Evolutionary conservation across 2,888 invertebrate genomes (phyloP).

Genomic region (Morpho deidamia): DNA sequence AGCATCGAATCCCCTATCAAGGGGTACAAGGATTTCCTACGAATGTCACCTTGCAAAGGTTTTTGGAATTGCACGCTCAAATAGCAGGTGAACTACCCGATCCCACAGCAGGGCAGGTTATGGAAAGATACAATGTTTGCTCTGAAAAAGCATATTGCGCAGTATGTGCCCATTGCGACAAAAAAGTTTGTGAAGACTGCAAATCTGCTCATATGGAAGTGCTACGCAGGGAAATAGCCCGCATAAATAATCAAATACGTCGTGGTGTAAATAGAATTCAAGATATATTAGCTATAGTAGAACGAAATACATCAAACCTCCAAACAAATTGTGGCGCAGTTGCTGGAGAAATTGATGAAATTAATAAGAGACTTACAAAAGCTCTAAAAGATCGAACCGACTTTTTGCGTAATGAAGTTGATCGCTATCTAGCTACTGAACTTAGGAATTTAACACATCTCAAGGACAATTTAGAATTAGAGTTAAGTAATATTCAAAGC

Average conservation of each 20-base stretch:
- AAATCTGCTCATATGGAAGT: slow-evolving; percentile 98
- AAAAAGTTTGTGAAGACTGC: slow-evolving; percentile 97
- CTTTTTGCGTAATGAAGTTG: slow-evolving; percentile 91
- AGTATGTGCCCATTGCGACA: slow-evolving; percentile 96
- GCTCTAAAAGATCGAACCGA: slow-evolving; percentile 94
- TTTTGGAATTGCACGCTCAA: slow-evolving; percentile 95
- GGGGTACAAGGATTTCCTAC: slow-evolving; percentile 97
- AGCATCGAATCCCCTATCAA: slow-evolving; percentile 97
- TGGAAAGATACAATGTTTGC: slow-evolving; percentile 96
- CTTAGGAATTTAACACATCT: slow-evolving; percentile 89
- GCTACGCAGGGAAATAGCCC: slow-evolving; percentile 91
- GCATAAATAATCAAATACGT: slow-evolving; percentile 93
- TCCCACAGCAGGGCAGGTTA: slow-evolving; percentile 93
- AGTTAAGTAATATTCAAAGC: slow-evolving; percentile 96
- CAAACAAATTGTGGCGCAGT: slow-evolving; percentile 94
- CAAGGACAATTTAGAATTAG: slow-evolving; percentile 95
- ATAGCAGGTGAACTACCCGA: slow-evolving; percentile 95
- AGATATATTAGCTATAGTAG: slow-evolving; percentile 89
- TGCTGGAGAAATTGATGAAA: slow-evolving; percentile 96
- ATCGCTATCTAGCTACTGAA: slow-evolving; percentile 94
- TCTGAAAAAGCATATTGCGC: slow-evolving; percentile 94
- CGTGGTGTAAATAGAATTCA: slow-evolving; percentile 93
- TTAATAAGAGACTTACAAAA: slow-evolving; percentile 90
- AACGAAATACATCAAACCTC: slow-evolving; percentile 92
- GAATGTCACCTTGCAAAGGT: slow-evolving; percentile 96